Percentiles rank a stretch among this genome's conserved stretches.
Conservation (phyloP, 2,113 vertebrate species). For the Taurulus bubalis region DNA sequence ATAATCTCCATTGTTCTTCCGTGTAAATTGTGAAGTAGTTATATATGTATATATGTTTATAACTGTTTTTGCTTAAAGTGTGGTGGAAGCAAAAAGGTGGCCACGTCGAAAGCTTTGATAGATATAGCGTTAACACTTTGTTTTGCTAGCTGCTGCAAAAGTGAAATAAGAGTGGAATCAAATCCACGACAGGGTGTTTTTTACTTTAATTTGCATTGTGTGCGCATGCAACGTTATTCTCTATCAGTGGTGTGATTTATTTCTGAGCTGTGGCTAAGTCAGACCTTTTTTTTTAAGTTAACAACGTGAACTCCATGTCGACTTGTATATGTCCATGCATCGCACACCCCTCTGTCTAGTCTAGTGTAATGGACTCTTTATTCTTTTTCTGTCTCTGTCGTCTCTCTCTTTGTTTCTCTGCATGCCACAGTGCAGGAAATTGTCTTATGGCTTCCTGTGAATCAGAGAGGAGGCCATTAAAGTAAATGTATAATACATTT, state of each 20-base stretch:
- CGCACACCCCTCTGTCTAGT: neutral
- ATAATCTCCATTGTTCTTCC: neutral
- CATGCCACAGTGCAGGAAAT: constrained; percentile 24
- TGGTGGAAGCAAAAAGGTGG: neutral
- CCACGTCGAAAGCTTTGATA: neutral
- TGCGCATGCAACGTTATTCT: neutral
- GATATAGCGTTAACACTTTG: no score
- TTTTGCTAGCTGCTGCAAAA: neutral
- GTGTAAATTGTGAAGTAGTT: neutral
- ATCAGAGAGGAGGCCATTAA: constrained; percentile 6
- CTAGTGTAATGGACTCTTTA: neutral
- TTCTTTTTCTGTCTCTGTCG: neutral
- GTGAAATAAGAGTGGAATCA: neutral
- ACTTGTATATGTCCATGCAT: neutral
- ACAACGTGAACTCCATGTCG: neutral
- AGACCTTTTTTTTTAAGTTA: no score
- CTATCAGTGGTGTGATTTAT: neutral
- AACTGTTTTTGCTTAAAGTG: neutral
- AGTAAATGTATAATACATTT: neutral
- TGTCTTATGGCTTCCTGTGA: constrained; percentile 43
- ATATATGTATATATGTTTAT: no score
- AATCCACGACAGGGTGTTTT: neutral
- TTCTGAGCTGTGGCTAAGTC: neutral
- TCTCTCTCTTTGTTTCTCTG: constrained; percentile 15
- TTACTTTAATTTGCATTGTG: neutral